These are phyloP conservation scores for Scomber scombrus DNA, from an alignment of 2,113 vertebrate species.

Conservation along the genomic window DNA sequence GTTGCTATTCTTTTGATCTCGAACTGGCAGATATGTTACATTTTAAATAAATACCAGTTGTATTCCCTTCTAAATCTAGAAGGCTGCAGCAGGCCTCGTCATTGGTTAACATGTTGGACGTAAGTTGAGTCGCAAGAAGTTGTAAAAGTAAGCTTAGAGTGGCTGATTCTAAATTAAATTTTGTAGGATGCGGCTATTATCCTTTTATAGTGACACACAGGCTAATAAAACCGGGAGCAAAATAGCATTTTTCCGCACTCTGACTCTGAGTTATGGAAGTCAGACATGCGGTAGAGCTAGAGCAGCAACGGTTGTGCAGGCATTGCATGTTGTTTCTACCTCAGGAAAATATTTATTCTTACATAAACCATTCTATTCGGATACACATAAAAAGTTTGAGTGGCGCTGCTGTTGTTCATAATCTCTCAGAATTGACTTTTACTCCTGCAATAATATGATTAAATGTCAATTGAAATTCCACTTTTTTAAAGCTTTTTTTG, in stretches of 20 bases:
- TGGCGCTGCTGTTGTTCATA: neutral
- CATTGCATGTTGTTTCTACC: neutral
- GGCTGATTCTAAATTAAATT: neutral
- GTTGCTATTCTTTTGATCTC: slow-evolving; percentile 34
- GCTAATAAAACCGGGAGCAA: no score
- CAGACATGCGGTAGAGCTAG: slow-evolving; percentile 7
- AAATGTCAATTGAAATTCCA: slow-evolving; percentile 27
- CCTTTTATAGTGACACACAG: neutral
- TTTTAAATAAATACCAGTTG: slow-evolving; percentile 7
- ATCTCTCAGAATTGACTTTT: neutral
- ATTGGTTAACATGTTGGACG: neutral
- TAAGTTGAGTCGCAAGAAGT: neutral
- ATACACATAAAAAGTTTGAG: neutral
- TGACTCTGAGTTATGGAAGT: neutral
- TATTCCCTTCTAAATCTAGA: neutral
- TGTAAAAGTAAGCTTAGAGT: neutral
- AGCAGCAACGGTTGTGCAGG: neutral
- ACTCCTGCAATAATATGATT: neutral
- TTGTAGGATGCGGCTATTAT: neutral
- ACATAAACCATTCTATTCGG: neutral
- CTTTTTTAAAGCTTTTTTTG: slow-evolving; percentile 37
- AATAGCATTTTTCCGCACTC: neutral
- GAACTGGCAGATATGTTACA: neutral
- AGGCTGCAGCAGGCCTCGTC: neutral
- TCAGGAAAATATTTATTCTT: neutral